These are phyloP conservation scores for Glyphotaelius pellucidus DNA, from an alignment of 2,888 invertebrate genomes.

Conservation along the genomic window DNA sequence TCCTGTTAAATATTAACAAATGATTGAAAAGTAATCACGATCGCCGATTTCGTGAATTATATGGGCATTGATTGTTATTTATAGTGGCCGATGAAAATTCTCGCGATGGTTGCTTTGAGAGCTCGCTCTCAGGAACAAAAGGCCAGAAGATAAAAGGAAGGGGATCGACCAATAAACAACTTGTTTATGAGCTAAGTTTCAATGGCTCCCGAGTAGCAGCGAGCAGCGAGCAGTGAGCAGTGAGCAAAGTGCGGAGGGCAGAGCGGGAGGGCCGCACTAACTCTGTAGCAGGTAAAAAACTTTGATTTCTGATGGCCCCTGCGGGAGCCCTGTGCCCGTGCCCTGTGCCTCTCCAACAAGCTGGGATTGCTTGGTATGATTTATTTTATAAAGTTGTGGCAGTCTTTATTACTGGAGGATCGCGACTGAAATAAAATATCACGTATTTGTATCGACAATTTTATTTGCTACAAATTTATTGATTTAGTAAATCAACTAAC, in stretches of 20 bases:
- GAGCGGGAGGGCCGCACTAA: background rate
- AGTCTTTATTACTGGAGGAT: slow-evolving; percentile 22
- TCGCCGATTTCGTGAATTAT: background rate
- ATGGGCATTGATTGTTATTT: background rate
- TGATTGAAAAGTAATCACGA: background rate
- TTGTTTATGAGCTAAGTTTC: slow-evolving; percentile 40
- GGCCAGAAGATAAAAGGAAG: slow-evolving; percentile 22
- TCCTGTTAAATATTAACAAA: background rate
- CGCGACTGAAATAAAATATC: slow-evolving; percentile 39
- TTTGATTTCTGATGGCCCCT: slow-evolving; percentile 40
- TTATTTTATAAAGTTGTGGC: slow-evolving; percentile 31
- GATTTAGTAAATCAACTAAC: background rate
- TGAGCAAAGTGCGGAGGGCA: background rate
- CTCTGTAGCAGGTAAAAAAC: slow-evolving; percentile 39
- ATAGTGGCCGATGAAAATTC: background rate
- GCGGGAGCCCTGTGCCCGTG: slow-evolving; percentile 18
- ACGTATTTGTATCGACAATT: slow-evolving; percentile 40
- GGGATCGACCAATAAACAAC: slow-evolving; percentile 34
- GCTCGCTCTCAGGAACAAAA: background rate
- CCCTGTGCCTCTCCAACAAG: background rate
- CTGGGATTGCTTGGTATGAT: slow-evolving; percentile 12
- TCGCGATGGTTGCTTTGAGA: background rate
- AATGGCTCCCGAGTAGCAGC: slow-evolving; percentile 18
- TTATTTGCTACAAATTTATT: slow-evolving; percentile 17
- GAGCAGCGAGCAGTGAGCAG: too few species aligned